Percentiles rank a stretch among this genome's conserved stretches.
Conservation (phyloP, 2,888 invertebrate genomes). For the Sminthurinus aureus region DNA sequence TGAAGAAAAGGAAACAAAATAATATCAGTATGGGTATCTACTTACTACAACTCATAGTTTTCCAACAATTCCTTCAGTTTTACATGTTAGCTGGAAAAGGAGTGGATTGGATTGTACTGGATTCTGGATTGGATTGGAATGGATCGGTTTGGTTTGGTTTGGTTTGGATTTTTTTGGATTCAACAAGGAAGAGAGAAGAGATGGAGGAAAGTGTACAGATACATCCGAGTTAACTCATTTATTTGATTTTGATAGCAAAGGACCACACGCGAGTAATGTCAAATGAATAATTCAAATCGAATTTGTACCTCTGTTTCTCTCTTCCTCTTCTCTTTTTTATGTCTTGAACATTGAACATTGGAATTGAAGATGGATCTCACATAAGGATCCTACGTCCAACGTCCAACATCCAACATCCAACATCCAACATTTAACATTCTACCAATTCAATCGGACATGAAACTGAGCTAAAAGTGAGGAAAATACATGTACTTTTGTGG, state of each 20-base stretch:
- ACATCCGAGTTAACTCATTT: constrained; percentile 50
- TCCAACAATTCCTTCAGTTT: constrained; percentile 7
- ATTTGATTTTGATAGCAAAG: constrained; percentile 57
- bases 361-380: constrained; percentile 14
- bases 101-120: too few relatives aligned
- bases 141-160: too few relatives aligned
- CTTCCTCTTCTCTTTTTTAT: not conserved
- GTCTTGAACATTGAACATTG: constrained; percentile 18
- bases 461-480: not conserved
- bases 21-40: too few relatives aligned
- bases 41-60: not conserved
- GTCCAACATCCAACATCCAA: too few relatives aligned
- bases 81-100: too few relatives aligned
- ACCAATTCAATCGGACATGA: constrained; percentile 35
- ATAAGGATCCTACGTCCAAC: constrained; percentile 22
- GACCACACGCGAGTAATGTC: constrained; percentile 60
- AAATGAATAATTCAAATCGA: constrained; percentile 59
- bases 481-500: too few relatives aligned
- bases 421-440: too few relatives aligned
- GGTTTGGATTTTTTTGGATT: not conserved
- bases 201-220: constrained; percentile 7
- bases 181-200: constrained; percentile 7
- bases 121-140: too few relatives aligned
- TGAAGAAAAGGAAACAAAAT: too few relatives aligned
- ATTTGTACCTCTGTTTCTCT: constrained; percentile 12